These are phyloP conservation scores for Thermophis baileyi DNA, from an alignment of 2,113 vertebrate genomes.

Conservation along the genomic window DNA sequence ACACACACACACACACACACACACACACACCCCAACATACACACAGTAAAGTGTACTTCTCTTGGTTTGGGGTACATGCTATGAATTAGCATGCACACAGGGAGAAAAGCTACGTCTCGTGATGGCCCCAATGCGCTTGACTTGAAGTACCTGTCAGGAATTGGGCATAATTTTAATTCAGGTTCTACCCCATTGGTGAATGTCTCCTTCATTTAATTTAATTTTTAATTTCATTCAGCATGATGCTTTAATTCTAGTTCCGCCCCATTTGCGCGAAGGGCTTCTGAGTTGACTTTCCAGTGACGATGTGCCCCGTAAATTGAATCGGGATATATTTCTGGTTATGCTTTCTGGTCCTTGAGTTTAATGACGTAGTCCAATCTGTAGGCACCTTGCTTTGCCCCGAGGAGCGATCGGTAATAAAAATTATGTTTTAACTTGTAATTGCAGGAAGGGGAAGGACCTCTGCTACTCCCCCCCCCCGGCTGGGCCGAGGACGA, in stretches of 20 bases:
- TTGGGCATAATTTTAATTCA: not conserved
- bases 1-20: too few species aligned
- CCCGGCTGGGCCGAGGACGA: not conserved
- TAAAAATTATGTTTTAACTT: not conserved
- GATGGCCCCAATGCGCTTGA: not conserved
- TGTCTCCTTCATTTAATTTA: not conserved
- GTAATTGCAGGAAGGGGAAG: not conserved
- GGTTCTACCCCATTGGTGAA: not conserved
- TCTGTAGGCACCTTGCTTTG: not conserved
- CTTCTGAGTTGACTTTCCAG: not conserved
- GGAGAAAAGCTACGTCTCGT: not conserved
- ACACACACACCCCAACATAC: too few species aligned
- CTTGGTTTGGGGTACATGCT: not conserved
- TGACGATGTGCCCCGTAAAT: not conserved
- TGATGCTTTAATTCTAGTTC: not conserved
- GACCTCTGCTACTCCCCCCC: accelerated
- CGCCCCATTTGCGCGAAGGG: not conserved
- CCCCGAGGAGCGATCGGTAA: not conserved
- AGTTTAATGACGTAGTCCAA: not conserved
- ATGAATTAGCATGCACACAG: not conserved
- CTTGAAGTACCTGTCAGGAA: not conserved
- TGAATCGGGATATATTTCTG: not conserved
- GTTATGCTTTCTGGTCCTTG: not conserved
- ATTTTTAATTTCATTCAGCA: not conserved
- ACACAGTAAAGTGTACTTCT: not conserved